Base-by-base conservation (phyloP, 2,113 vertebrate genomes). In the Martes martes region DNA sequence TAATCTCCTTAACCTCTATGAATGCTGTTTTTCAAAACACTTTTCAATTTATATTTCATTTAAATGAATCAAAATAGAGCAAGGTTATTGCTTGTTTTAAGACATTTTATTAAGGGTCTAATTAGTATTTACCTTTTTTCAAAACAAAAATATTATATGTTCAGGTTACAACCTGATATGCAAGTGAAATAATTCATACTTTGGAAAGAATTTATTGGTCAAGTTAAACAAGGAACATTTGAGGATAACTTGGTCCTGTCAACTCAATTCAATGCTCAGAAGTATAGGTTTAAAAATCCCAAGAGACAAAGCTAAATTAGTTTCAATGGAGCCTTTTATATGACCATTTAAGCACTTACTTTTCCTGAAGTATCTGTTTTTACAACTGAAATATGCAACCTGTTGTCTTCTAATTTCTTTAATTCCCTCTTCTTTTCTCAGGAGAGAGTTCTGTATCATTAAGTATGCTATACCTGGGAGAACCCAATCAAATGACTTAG, bases 251-350 rank as follows among this genome's bases (percentile, higher is more conserved):
- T 94, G 82, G 19, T 93, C 28, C 42, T 97, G 23, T 63, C 69
- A 82, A 33, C 45, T 95, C 15, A 36, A 39, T 79, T 96, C 81
- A 92, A 3, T 94, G 81, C n/a, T 97, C 55, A 52, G 33, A 92
- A 94, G 55, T 86, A 2, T 91, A 94, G 59, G 33, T 82, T 94
- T 96, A 65, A 57, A 95, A 86, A 95, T 95, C 88, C 83, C 82
- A 61, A 55, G 87, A 94, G 76, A 80, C 4, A 71, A 94, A 65
- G 36, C 76, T 94, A 96, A 85, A 91, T 94, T 95, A 91, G 92
- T 92, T 97, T 95, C 94, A 97, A 93, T 74, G 95, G 71, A 65
- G 87, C 73, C 88, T 96, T 96, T 95, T 93, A 52, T 97, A 52
- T 93, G 84, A 94, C 71, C 76, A 82, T 55, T 97, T 96, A 97